Evolutionary conservation across 2,888 invertebrate species (phyloP).

Genomic region (Hirtodrosophila cameraria): DNA sequence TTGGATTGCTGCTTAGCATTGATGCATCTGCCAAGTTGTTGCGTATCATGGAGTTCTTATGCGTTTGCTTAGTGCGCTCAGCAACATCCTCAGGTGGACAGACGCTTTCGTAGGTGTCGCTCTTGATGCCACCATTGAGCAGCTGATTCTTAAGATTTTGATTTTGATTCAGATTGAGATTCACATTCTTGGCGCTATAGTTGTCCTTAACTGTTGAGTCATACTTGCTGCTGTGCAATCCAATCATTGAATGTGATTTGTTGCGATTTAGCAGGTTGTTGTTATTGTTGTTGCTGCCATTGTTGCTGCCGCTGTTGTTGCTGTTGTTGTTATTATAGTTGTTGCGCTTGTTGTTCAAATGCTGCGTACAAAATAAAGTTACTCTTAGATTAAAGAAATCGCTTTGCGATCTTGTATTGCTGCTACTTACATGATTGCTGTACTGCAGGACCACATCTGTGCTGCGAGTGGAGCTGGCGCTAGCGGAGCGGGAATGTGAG

Average conservation of each 20-base stretch:
- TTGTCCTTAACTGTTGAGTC: conserved; percentile 79
- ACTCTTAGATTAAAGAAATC: neutral
- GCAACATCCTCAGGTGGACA: conserved; percentile 84
- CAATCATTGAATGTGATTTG: conserved; percentile 82
- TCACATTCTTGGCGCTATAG: conserved; percentile 80
- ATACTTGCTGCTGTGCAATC: conserved; percentile 80
- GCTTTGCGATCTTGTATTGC: neutral
- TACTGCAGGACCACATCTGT: conserved; percentile 84
- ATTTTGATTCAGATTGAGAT: conserved; percentile 50
- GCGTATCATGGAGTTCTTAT: conserved; percentile 82
- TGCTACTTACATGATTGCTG: conserved; percentile 81
- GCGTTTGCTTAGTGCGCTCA: conserved; percentile 83
- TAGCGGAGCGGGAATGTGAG: conserved; percentile 90
- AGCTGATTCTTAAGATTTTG: conserved; percentile 78
- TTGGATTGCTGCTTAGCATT: conserved; percentile 41
- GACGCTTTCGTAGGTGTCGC: conserved; percentile 84
- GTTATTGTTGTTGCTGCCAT: conserved; percentile 43
- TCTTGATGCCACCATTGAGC: conserved; percentile 80
- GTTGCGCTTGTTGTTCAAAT: conserved; percentile 82
- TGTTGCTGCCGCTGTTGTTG: conserved; percentile 36
- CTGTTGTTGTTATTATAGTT: conserved; percentile 39
- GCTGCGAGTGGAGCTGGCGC: conserved; percentile 85
- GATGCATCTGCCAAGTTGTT: conserved; percentile 75
- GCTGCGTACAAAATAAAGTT: conserved; percentile 58
- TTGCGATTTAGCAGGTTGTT: conserved; percentile 79